These are phyloP conservation scores for Pedionomus torquatus DNA, from an alignment of 2,113 vertebrate genomes.

Conservation along the genomic window DNA sequence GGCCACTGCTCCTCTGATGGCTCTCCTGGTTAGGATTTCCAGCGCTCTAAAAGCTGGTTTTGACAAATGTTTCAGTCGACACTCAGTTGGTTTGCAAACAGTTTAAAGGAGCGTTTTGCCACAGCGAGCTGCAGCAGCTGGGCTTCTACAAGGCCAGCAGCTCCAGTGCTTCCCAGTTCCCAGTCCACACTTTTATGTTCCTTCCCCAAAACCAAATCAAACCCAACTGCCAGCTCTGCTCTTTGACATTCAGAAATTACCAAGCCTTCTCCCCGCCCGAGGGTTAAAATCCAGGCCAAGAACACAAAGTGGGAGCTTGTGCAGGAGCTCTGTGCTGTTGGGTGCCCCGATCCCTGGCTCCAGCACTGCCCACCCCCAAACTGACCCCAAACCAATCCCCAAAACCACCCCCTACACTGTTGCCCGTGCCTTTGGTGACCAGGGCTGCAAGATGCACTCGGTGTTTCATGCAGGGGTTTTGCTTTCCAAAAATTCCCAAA, in stretches of 20 bases:
- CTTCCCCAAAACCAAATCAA: not conserved
- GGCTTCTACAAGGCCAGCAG: not conserved
- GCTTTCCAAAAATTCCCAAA: not conserved
- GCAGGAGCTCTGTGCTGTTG: not conserved
- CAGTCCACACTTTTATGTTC: not conserved
- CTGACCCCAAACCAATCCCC: no score
- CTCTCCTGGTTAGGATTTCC: not conserved
- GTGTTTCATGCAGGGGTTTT: no score
- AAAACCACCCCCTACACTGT: not conserved
- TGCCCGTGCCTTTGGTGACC: accelerated
- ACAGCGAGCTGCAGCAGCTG: not conserved
- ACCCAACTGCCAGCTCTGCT: not conserved
- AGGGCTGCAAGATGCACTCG: accelerated
- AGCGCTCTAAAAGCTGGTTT: not conserved
- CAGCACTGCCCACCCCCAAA: not conserved
- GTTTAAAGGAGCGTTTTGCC: not conserved
- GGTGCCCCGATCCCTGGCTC: not conserved
- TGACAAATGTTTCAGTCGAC: not conserved
- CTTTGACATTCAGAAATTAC: not conserved
- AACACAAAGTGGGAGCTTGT: not conserved
- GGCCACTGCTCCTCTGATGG: not conserved
- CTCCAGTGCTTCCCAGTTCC: not conserved
- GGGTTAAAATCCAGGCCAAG: not conserved
- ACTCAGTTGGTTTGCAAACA: not conserved
- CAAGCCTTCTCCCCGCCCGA: not conserved